A percentile compares a stretch with the other conserved stretches of the same genome.
Evolutionary conservation across 2,797 vertebrate genomes (phyloP).

Genomic region (Gouania willdenowi): DNA sequence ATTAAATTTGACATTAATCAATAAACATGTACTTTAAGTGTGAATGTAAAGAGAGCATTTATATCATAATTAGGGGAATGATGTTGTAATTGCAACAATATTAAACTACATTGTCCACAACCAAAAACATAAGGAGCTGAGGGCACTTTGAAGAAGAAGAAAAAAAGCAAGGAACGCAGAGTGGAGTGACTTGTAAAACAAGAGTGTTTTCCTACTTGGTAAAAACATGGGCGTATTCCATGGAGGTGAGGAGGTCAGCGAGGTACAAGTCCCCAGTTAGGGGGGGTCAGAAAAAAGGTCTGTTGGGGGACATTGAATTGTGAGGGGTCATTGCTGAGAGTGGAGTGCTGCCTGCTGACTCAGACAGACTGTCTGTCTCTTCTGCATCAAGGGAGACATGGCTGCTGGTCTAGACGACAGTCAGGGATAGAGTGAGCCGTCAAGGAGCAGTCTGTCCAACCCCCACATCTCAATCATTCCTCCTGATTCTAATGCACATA

Average conservation of each 20-base stretch:
- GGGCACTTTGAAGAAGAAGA: constrained; percentile 6
- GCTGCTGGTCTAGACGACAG: constrained; percentile 41
- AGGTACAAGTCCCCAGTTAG: constrained; percentile 19
- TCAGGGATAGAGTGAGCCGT: constrained; percentile 30
- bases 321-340: constrained; percentile 52
- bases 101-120: too few relatives aligned
- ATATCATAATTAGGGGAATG: too few relatives aligned
- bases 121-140: constrained; percentile 19
- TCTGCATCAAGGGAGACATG: constrained; percentile 37
- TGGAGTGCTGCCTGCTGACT: constrained; percentile 32
- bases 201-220: constrained; percentile 13
- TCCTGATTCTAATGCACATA: constrained; percentile 22
- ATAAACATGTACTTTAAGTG: too few relatives aligned
- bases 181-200: constrained; percentile 15
- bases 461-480: constrained; percentile 13
- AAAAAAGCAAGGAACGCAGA: not conserved
- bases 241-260: constrained; percentile 18
- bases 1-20: too few relatives aligned
- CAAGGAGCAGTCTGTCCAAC: constrained; percentile 41
- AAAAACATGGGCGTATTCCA: constrained; percentile 15
- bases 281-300: constrained; percentile 34
- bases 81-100: too few relatives aligned
- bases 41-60: too few relatives aligned
- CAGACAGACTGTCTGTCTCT: constrained; percentile 71
- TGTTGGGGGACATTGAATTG: constrained; percentile 24